A percentile compares a stretch with the other conserved stretches of the same genome.
phyloP scores from a whole-genome alignment of 2,113 vertebrate genomes.

The Barnardius zonarius region DNA sequence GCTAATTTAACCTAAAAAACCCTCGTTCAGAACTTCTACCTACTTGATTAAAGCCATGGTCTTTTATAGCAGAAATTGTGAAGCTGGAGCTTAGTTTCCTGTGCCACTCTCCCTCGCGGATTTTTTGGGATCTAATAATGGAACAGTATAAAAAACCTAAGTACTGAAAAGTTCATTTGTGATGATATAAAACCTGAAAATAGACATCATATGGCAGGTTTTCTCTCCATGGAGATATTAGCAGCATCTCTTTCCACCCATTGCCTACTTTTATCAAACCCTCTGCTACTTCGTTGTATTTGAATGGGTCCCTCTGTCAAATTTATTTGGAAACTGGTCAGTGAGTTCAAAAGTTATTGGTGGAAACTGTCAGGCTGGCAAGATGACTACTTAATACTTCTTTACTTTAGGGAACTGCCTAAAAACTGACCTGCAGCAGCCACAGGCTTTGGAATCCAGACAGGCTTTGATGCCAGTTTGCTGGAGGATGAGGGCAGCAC shows the following conservation, averaged over 20 bases:
- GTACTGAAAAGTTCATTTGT: not conserved
- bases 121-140: not conserved
- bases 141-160: not conserved
- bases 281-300: rapidly evolving
- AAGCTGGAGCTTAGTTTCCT: not conserved
- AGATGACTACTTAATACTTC: not conserved
- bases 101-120: not conserved
- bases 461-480: not conserved
- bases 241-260: not conserved
- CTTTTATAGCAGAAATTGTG: not conserved
- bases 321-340: not conserved
- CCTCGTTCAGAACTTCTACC: not conserved
- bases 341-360: not conserved
- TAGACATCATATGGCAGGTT: not conserved
- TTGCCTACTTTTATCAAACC: not conserved
- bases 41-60: not conserved
- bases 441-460: not conserved
- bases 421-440: not conserved
- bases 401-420: not conserved
- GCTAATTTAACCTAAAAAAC: not conserved
- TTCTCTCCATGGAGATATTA: not conserved
- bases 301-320: not conserved
- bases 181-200: not conserved
- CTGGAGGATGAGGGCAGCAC: not conserved
- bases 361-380: not conserved